A percentile compares a stretch with the other conserved stretches of the same genome.
Conservation (phyloP, 2,888 invertebrate species). For the Tanypteryx hageni region DNA sequence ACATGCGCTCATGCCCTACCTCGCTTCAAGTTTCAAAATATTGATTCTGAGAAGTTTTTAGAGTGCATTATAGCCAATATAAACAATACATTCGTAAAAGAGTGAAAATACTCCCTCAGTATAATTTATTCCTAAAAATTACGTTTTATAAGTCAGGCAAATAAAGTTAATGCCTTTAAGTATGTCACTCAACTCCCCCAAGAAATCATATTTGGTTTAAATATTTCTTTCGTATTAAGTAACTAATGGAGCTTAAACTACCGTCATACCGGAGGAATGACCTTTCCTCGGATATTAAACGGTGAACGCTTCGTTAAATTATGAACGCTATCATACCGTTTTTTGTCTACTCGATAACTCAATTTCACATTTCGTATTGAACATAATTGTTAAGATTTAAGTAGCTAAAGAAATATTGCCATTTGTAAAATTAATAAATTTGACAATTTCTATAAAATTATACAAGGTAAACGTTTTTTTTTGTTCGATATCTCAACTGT, state of each 20-base stretch:
- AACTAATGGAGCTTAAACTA: not conserved
- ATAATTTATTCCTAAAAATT: too few species aligned
- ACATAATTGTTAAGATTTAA: not conserved
- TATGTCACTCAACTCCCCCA: not conserved
- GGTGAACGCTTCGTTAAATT: not conserved
- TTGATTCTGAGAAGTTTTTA: not conserved
- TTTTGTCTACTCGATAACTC: not conserved
- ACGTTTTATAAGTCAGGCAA: too few species aligned
- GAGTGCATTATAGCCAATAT: too few species aligned
- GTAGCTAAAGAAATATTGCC: not conserved
- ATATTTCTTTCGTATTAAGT: not conserved
- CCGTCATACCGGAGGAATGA: not conserved
- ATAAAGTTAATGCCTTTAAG: too few species aligned
- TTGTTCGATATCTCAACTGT: not conserved
- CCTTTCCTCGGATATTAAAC: not conserved
- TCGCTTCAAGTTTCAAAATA: constrained; percentile 13
- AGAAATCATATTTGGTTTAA: not conserved
- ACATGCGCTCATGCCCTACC: constrained; percentile 51
- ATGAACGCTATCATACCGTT: not conserved
- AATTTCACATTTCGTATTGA: not conserved
- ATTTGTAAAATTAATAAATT: not conserved
- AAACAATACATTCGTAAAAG: too few species aligned
- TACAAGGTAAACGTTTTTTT: not conserved
- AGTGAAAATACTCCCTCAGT: too few species aligned
- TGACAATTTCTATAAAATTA: not conserved